Conservation (phyloP, 1,140 invertebrate genomes). For the Argopecten irradians region DNA sequence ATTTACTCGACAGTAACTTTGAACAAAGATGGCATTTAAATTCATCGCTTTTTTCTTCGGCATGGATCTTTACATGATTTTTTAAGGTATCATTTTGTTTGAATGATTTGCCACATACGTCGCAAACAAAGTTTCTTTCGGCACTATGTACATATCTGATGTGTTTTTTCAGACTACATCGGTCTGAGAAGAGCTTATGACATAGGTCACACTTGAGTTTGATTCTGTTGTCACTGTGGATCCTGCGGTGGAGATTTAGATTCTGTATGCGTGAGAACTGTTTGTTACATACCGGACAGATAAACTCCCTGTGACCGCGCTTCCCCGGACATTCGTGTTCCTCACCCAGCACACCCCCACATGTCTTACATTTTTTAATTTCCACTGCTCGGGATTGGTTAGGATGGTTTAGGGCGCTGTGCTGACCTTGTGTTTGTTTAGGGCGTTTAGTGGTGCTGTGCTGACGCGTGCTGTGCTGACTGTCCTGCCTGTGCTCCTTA, state of each 20-base stretch:
- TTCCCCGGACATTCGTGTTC: not conserved
- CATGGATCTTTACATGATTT: constrained; percentile 41
- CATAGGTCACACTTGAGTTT: constrained; percentile 86
- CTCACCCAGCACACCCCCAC: not conserved
- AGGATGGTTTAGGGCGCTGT: not conserved
- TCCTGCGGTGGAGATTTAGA: constrained; percentile 80
- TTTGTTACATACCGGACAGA: constrained; percentile 54
- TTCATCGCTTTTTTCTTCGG: constrained; percentile 74
- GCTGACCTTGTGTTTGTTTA: constrained; percentile 15
- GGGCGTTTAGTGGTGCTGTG: too few relatives aligned
- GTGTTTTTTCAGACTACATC: constrained; percentile 51
- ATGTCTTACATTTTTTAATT: not conserved
- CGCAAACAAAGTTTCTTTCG: constrained; percentile 43
- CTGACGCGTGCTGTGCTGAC: too few relatives aligned
- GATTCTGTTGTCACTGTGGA: constrained; percentile 82
- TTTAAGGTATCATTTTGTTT: constrained; percentile 48
- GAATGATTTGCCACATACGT: constrained; percentile 54
- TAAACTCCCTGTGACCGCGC: constrained; percentile 83
- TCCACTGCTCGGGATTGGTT: not conserved
- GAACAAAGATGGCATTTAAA: constrained; percentile 92
- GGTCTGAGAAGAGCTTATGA: constrained; percentile 88
- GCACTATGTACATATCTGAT: constrained; percentile 36
- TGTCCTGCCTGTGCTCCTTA: not conserved
- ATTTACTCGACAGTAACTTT: constrained; percentile 90
- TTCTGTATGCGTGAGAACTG: constrained; percentile 42